phyloP scores from a whole-genome alignment of 2,797 vertebrate genomes.

The Amniataba percoides region DNA sequence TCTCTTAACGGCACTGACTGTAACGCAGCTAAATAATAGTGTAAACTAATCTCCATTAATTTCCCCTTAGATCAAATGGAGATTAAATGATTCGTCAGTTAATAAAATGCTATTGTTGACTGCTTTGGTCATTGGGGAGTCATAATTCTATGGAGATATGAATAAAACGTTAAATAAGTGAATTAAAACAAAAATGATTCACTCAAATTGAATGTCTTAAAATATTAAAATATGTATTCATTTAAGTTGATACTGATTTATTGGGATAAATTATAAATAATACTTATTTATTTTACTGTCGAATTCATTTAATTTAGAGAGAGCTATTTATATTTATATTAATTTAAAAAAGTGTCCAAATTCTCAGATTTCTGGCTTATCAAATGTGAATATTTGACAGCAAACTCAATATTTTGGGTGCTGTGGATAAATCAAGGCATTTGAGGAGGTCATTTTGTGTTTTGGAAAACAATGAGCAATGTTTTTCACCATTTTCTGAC shows the following conservation, averaged over 20 bases:
- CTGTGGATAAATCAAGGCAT: no score
- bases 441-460: no score
- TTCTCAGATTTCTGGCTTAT: no score
- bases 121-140: neutral
- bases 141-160: no score
- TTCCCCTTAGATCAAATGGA: neutral
- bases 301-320: neutral
- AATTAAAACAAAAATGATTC: neutral
- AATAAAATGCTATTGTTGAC: neutral
- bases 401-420: no score
- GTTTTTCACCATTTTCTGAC: no score
- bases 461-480: no score
- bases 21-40: conserved; percentile 17
- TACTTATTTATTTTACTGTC: neutral
- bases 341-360: no score
- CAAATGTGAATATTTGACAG: no score
- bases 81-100: neutral
- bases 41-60: neutral
- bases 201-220: neutral
- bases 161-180: neutral
- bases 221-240: neutral
- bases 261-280: neutral
- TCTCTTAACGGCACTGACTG: conserved; percentile 30
- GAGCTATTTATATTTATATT: neutral
- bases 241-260: neutral